Conservation (phyloP, 2,888 invertebrate species). For the Eudasyphora cyanicolor region DNA sequence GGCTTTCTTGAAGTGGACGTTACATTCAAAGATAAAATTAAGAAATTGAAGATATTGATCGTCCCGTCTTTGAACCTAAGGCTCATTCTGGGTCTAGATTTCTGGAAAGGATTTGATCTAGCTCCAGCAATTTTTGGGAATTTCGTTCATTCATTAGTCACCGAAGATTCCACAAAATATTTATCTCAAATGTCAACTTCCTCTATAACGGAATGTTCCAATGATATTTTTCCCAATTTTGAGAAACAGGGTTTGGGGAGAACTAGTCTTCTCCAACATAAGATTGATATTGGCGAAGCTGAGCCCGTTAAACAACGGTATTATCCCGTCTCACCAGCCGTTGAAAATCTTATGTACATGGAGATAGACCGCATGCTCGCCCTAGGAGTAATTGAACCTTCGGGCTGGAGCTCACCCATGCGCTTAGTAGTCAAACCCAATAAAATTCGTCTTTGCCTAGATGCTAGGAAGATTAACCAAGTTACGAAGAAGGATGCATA, state of each 20-base stretch:
- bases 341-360: slow-evolving; percentile 56
- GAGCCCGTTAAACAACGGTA: slow-evolving; percentile 60
- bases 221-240: slow-evolving; percentile 41
- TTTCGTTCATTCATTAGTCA: background rate
- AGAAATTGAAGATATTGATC: background rate
- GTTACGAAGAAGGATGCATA: too few species aligned
- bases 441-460: slow-evolving; percentile 37
- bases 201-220: background rate
- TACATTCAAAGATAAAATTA: background rate
- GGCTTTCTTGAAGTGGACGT: background rate
- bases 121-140: background rate
- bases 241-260: too few species aligned
- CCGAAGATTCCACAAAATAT: background rate
- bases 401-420: slow-evolving; percentile 37
- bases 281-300: slow-evolving; percentile 54
- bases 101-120: slow-evolving; percentile 16
- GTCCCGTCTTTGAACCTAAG: too few species aligned
- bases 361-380: slow-evolving; percentile 72
- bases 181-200: too few species aligned
- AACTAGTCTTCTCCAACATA: too few species aligned
- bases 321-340: slow-evolving; percentile 60
- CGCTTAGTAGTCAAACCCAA: slow-evolving; percentile 27
- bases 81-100: slow-evolving; percentile 39
- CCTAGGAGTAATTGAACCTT: slow-evolving; percentile 68
- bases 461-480: slow-evolving; percentile 57